phyloP scores from a whole-genome alignment of 2,113 vertebrate genomes.

The Parotia lawesii region DNA sequence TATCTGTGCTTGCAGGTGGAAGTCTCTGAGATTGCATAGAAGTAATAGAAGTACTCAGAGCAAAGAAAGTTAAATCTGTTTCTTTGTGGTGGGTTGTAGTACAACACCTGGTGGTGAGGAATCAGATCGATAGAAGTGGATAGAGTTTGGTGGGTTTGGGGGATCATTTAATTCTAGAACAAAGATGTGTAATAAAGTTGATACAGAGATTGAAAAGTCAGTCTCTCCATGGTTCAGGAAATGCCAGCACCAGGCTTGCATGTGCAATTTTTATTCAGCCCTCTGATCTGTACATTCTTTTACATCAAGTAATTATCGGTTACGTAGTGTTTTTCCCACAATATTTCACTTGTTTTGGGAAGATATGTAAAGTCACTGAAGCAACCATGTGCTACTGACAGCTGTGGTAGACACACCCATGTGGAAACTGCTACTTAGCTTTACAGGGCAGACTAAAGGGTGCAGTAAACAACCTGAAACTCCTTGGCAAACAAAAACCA shows the following conservation, averaged over 20 bases:
- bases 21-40: background rate
- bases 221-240: background rate
- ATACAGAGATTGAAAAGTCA: background rate
- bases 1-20: background rate
- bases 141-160: background rate
- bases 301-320: background rate
- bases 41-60: background rate
- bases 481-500: background rate
- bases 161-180: background rate
- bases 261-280: background rate
- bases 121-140: background rate
- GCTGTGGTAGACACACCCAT: background rate
- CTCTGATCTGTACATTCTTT: background rate
- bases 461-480: background rate
- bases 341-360: background rate
- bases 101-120: background rate
- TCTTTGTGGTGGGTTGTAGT: background rate
- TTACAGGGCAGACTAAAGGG: background rate
- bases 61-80: background rate
- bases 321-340: background rate
- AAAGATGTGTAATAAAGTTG: background rate
- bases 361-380: background rate
- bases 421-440: background rate
- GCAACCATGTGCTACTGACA: background rate
- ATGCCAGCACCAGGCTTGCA: background rate